phyloP scores from a whole-genome alignment of 2,888 invertebrate species.

The Andrena dorsata region DNA sequence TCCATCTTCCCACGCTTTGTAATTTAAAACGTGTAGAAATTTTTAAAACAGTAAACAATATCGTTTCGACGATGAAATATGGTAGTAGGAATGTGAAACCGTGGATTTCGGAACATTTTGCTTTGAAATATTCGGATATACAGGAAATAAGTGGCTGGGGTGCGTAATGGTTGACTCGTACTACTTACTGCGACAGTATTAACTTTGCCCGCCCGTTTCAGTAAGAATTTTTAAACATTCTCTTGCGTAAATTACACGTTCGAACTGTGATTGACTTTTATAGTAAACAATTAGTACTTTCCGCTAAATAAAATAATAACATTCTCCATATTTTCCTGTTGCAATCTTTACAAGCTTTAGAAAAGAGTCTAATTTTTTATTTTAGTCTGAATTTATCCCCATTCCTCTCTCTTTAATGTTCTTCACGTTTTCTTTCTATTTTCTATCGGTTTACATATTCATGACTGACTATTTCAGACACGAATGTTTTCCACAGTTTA shows the following conservation, averaged over 20 bases:
- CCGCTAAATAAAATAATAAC: neutral
- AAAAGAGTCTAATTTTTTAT: neutral
- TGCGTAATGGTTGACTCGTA: neutral
- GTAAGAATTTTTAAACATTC: neutral
- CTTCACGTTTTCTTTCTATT: neutral
- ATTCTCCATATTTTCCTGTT: neutral
- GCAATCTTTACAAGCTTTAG: neutral
- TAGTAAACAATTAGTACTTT: neutral
- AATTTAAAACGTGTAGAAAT: conserved; percentile 15
- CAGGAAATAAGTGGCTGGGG: neutral
- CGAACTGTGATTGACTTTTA: neutral
- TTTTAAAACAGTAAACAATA: neutral
- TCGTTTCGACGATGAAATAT: neutral
- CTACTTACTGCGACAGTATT: neutral
- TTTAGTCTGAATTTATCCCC: neutral
- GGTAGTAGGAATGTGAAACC: neutral
- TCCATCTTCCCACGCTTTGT: neutral
- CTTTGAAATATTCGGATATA: neutral
- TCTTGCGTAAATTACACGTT: neutral
- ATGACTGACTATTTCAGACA: neutral
- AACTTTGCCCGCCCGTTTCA: neutral
- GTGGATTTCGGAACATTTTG: neutral
- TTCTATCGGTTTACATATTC: conserved; percentile 17
- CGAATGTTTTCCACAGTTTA: neutral
- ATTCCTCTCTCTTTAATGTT: neutral